Evolutionary conservation across 2,888 invertebrate genomes (phyloP).

Genomic region (Melieria omissa): DNA sequence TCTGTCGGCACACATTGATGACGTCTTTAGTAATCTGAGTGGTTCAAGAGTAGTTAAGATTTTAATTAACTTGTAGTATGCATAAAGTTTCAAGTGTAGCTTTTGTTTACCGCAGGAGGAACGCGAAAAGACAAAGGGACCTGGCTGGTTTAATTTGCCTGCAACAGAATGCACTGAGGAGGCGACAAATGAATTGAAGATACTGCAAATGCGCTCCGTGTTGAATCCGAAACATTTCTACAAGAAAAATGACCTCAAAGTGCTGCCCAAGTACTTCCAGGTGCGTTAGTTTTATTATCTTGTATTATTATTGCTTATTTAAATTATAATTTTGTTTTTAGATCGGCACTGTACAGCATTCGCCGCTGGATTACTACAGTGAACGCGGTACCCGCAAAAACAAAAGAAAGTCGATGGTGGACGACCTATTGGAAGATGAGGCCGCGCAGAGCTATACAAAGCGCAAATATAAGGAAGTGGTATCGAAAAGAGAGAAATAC

Average conservation of each 20-base stretch:
- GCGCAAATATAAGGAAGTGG: conserved; percentile 81
- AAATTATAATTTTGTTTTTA: conserved; percentile 57
- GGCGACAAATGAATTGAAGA: conserved; percentile 84
- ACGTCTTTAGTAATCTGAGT: conserved; percentile 68
- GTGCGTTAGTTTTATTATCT: conserved; percentile 66
- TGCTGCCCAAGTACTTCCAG: conserved; percentile 93
- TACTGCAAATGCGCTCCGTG: conserved; percentile 91
- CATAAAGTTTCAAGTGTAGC: not conserved
- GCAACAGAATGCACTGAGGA: conserved; percentile 92
- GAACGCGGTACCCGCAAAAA: conserved; percentile 86
- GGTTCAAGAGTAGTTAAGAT: not conserved
- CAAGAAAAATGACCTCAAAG: conserved; percentile 89
- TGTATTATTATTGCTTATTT: conserved; percentile 25
- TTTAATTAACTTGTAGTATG: not conserved
- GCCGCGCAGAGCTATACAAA: conserved; percentile 85
- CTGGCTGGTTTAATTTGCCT: conserved; percentile 89
- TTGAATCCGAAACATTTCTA: conserved; percentile 95
- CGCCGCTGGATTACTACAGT: conserved; percentile 87
- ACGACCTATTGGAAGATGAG: conserved; percentile 91
- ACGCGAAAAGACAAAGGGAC: conserved; percentile 83
- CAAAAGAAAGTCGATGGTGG: conserved; percentile 89
- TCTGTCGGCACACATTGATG: conserved; percentile 58
- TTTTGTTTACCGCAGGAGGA: conserved; percentile 70
- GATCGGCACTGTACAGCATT: conserved; percentile 85
- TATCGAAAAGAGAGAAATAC: conserved; percentile 74